Conservation (phyloP, 2,113 vertebrate genomes). For the Rhea americana region DNA sequence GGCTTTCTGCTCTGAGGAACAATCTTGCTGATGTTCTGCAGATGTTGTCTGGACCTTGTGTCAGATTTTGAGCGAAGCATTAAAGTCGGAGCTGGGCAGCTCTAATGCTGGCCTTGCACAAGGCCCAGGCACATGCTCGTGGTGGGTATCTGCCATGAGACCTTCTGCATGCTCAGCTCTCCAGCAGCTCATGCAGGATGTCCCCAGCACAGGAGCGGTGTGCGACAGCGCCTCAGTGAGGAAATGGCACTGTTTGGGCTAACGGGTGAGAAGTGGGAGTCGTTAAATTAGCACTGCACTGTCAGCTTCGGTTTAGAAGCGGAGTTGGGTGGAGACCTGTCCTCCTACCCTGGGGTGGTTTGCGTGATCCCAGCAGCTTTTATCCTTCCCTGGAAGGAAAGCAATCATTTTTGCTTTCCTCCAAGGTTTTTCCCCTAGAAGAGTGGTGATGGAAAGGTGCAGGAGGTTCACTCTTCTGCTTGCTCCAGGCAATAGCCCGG, state of each 20-base stretch:
- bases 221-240: background rate
- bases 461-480: background rate
- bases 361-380: too few relatives aligned
- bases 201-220: too few relatives aligned
- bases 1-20: accelerated
- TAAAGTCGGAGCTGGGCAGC: background rate
- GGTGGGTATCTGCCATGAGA: background rate
- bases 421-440: background rate
- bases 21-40: background rate
- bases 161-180: background rate
- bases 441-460: background rate
- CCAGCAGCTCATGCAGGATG: too few relatives aligned
- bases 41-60: too few relatives aligned
- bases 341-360: too few relatives aligned
- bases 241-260: background rate
- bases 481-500: accelerated
- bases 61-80: background rate
- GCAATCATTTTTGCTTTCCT: too few relatives aligned
- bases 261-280: background rate
- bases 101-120: background rate
- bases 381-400: too few relatives aligned
- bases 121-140: background rate
- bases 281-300: background rate
- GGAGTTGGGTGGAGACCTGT: too few relatives aligned
- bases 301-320: background rate